Conservation (phyloP, 1,140 invertebrate genomes). For the Ooceraea biroi region DNA sequence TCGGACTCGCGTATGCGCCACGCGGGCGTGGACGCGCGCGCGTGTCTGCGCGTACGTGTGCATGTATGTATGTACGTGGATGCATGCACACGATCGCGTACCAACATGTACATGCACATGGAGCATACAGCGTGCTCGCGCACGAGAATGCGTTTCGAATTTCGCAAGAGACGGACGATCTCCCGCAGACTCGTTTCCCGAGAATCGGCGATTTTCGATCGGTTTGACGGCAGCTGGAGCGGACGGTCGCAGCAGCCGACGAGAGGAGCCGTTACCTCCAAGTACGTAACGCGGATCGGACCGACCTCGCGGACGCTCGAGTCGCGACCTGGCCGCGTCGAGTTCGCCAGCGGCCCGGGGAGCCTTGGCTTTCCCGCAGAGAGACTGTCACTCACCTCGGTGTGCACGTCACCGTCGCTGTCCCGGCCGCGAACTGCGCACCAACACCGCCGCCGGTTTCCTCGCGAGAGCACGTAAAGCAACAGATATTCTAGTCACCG, state of each 20-base stretch:
- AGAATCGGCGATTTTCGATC: constrained; percentile 43
- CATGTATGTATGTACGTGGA: neutral
- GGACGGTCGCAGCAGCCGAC: neutral
- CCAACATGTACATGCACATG: neutral
- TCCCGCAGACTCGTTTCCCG: constrained; percentile 17
- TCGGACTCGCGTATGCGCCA: neutral
- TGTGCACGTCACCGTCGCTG: constrained; percentile 68
- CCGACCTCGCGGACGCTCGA: constrained; percentile 9
- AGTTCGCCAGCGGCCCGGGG: neutral
- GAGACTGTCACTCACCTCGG: constrained; percentile 74
- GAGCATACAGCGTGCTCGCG: neutral
- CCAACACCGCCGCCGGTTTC: constrained; percentile 51
- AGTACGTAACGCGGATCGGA: constrained; percentile 10
- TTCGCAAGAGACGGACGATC: constrained; percentile 49
- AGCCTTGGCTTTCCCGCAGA: constrained; percentile 65
- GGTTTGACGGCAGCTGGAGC: constrained; percentile 13
- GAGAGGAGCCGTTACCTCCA: neutral
- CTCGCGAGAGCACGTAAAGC: constrained; percentile 45
- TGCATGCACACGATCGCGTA: neutral
- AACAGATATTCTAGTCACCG: constrained; percentile 57
- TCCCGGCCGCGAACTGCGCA: constrained; percentile 69
- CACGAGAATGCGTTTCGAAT: constrained; percentile 37
- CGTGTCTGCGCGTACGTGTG: neutral
- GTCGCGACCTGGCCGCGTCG: constrained; percentile 32
- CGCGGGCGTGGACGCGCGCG: neutral